These are phyloP conservation scores for Drepana falcataria DNA, from an alignment of 2,888 invertebrate genomes.

Conservation along the genomic window DNA sequence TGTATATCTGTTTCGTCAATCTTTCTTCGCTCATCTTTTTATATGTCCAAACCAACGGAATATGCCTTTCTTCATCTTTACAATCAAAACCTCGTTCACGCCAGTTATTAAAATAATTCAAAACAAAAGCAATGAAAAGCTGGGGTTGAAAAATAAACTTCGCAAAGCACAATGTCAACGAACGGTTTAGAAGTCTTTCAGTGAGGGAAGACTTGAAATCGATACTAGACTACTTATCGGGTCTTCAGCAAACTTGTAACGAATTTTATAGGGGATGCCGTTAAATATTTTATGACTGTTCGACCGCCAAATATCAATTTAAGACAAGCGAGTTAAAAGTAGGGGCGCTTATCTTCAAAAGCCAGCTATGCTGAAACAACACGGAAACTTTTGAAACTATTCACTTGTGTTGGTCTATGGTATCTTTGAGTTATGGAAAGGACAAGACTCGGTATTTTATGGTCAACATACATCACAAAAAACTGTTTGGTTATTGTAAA, in stretches of 20 bases:
- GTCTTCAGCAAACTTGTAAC: constrained; percentile 33
- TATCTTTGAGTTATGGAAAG: background rate
- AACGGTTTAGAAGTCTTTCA: constrained; percentile 16
- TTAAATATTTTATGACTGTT: constrained; percentile 57
- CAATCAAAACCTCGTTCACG: too few relatives aligned
- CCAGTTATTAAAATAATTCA: too few relatives aligned
- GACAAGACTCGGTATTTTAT: background rate
- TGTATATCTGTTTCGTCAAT: too few relatives aligned
- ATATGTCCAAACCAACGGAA: too few relatives aligned
- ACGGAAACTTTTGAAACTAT: constrained; percentile 6
- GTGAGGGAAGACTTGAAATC: constrained; percentile 19
- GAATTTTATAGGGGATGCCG: constrained; percentile 30
- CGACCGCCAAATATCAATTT: constrained; percentile 60
- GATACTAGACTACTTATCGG: constrained; percentile 28
- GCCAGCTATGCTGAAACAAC: constrained; percentile 61
- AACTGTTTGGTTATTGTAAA: too few relatives aligned
- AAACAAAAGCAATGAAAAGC: too few relatives aligned
- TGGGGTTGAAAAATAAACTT: background rate
- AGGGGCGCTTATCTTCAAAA: constrained; percentile 61
- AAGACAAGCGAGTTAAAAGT: constrained; percentile 55
- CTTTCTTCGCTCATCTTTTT: too few relatives aligned
- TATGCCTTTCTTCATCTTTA: too few relatives aligned
- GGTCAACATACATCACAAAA: too few relatives aligned
- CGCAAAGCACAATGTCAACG: constrained; percentile 16
- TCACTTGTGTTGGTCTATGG: background rate